phyloP scores from a whole-genome alignment of 2,113 vertebrate genomes.

The Monopterus albus region DNA sequence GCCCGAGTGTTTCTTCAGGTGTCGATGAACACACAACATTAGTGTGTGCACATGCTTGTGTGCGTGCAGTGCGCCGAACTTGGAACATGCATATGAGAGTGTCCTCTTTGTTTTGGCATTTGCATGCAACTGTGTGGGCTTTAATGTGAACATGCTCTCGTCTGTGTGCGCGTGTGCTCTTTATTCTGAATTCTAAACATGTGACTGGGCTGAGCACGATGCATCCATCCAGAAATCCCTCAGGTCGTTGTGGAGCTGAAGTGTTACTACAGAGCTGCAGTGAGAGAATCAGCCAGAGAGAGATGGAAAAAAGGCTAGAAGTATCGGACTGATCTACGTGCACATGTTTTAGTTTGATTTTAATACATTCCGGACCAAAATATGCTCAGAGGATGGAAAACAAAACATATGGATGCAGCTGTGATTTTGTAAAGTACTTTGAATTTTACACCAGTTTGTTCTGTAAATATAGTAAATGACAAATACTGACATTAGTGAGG shows the following conservation, averaged over 20 bases:
- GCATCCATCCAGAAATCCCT: conserved; percentile 76
- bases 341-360: conserved; percentile 57
- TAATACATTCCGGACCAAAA: conserved; percentile 19
- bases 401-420: conserved; percentile 17
- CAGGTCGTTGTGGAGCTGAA: conserved; percentile 64
- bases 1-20: conserved; percentile 23
- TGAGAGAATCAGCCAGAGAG: conserved; percentile 22
- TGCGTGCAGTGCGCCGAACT: conserved; percentile 30
- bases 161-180: conserved; percentile 31
- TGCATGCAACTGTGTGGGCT: conserved; percentile 53
- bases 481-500: background rate
- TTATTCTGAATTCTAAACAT: conserved; percentile 71
- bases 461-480: background rate
- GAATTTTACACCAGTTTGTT: conserved; percentile 16
- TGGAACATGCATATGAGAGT: conserved; percentile 40
- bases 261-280: conserved; percentile 68
- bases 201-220: conserved; percentile 67
- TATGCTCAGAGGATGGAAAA: conserved; percentile 3
- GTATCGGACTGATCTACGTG: conserved; percentile 60
- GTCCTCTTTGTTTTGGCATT: conserved; percentile 61
- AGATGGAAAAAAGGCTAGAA: conserved; percentile 60
- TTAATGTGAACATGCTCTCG: conserved; percentile 49
- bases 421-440: conserved; percentile 6
- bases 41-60: conserved; percentile 2
- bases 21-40: conserved; percentile 16